Evolutionary conservation across 2,797 vertebrate genomes (phyloP), one percentile per base, ranked within the genome.

Genomic region (Alfaro cultratus): DNA sequence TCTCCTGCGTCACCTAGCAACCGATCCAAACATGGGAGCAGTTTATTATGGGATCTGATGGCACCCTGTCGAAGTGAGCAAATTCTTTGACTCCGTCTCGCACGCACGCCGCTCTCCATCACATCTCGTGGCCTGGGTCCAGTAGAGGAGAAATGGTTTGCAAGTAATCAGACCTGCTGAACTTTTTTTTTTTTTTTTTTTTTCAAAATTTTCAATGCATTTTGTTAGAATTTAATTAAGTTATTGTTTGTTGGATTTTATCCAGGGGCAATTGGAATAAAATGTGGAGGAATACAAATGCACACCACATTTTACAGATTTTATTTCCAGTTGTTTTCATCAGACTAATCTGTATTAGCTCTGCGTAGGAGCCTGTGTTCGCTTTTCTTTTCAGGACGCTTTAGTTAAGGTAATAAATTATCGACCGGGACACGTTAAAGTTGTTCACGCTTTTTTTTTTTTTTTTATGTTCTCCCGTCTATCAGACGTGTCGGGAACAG

Each of bases 31-130:
- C 85, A 71, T 70, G 51, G 74, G 7, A 53, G 62, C 7, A 34
- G 73, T 83, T 81, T 85, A 64, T 85, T 83, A 83, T 84, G 72
- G 78, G 80, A 83, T 86, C 74, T 88, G 74, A 82, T 80, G 68
- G 82, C 74, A 41, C 84, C 80, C 83, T 64, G 72, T n/a, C 41
- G 76, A 84, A 74, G 62, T 74, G 34, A 83, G 36, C 79, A 71
- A 75, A 78, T 79, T 86, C 78, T 85, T 77, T 64, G 34, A 77
- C 62, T 75, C 81, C 21, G 0, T 62, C 57, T 46, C 29, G 8
- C 46, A 67, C 34, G 67, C 73, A 57, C 41, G 16, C 39, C 13
- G 8, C 39, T 72, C 26, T 41, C 34, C 26, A 75, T 74, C 36
- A 39, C 18, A 60, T 75, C 26, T 57, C 7, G 29, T 45, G 67